phyloP scores from a whole-genome alignment of 1,140 invertebrate genomes.

The Ladona fulva region DNA sequence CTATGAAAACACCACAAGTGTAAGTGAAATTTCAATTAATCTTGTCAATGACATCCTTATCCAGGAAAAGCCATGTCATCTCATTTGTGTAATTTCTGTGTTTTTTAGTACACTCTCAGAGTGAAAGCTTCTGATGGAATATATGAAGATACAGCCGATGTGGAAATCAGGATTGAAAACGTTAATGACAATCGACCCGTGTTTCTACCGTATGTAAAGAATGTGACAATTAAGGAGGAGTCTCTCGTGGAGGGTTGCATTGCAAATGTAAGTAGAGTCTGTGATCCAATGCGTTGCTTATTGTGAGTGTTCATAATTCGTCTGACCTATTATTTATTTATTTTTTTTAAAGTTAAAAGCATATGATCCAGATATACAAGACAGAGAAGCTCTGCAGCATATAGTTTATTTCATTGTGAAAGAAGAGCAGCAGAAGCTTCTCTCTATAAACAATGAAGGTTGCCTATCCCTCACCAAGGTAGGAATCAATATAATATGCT shows the following conservation, averaged over 20 bases:
- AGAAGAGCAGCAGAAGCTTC: conserved; percentile 51
- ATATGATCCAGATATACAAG: conserved; percentile 75
- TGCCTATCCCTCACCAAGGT: conserved; percentile 63
- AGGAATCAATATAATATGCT: conserved; percentile 15
- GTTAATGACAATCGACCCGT: conserved; percentile 76
- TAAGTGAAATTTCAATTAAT: conserved; percentile 25
- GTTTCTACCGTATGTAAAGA: conserved; percentile 54
- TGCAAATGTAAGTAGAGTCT: conserved; percentile 37
- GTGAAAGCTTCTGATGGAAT: conserved; percentile 70
- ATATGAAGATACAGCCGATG: conserved; percentile 61
- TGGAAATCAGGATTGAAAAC: conserved; percentile 68
- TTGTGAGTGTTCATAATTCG: neutral
- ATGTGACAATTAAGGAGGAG: conserved; percentile 62
- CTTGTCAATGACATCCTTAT: conserved; percentile 17
- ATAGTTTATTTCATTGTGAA: conserved; percentile 68
- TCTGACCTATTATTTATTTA: neutral
- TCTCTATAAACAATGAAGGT: conserved; percentile 60
- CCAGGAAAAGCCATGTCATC: conserved; percentile 2
- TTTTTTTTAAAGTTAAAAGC: conserved; percentile 49
- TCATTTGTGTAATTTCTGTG: conserved; percentile 20
- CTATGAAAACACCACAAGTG: conserved; percentile 66
- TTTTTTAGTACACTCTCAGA: conserved; percentile 54
- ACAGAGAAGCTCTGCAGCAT: conserved; percentile 59
- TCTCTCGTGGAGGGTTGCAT: conserved; percentile 51
- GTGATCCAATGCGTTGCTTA: neutral